Conservation (phyloP, 2,888 invertebrate genomes). For the Chrysolina oricalcia region DNA sequence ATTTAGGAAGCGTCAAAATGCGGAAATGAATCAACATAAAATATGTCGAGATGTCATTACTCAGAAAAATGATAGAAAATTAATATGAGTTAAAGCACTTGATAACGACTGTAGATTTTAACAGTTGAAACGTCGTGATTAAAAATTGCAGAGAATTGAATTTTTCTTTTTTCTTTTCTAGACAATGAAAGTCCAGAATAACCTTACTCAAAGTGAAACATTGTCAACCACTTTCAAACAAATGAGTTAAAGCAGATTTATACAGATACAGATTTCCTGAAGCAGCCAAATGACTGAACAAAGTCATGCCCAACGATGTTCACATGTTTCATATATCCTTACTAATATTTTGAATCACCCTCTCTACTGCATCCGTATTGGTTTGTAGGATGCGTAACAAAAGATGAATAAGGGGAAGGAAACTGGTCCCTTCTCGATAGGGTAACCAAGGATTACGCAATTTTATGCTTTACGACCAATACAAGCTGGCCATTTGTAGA, state of each 20-base stretch:
- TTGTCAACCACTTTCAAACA: too few relatives aligned
- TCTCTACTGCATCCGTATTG: neutral
- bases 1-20: neutral
- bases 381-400: neutral
- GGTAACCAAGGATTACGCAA: conserved; percentile 22
- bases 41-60: neutral
- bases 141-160: too few relatives aligned
- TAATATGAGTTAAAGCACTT: too few relatives aligned
- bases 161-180: too few relatives aligned
- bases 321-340: neutral
- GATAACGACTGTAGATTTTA: too few relatives aligned
- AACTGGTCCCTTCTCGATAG: neutral
- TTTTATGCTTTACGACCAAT: too few relatives aligned
- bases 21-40: conserved; percentile 1
- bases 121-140: too few relatives aligned
- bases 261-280: too few relatives aligned
- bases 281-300: neutral
- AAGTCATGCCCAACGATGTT: neutral
- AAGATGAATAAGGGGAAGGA: neutral
- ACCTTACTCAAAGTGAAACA: too few relatives aligned
- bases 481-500: too few relatives aligned
- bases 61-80: neutral
- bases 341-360: neutral
- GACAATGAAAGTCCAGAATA: too few relatives aligned
- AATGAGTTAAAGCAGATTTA: too few relatives aligned